Base-by-base conservation (phyloP, 30 jellyfish, hydroid and myxozoan genomes). In the Morbakka virulenta region DNA sequence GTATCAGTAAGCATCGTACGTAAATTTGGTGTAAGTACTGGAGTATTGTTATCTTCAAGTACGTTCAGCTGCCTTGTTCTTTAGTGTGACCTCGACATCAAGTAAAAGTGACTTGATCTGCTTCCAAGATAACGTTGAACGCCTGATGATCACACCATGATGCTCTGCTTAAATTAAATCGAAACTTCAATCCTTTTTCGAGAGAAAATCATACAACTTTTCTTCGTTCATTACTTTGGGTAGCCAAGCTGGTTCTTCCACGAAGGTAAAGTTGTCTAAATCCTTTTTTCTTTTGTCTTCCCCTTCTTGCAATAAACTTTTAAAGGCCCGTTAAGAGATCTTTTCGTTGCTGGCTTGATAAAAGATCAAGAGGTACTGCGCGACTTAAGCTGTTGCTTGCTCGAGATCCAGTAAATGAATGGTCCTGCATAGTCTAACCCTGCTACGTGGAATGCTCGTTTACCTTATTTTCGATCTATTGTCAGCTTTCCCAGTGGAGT, bases 141-240 rank as follows among this genome's bases (percentile, higher is more conserved):
- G n/a, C n/a, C 70, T 74, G 86, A 30, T 82, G 83, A 23, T 68
- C 82, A 82, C 86, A 53, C 85, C 82, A 74, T 20, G 82, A 68
- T 11, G 82, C 82, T 26, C 86, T 11, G 28, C 86, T 74, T 14
- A 74, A 50, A 57, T 74, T 74, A 82, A 53, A 74, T 64, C 53
- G 82, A 69, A 82, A 74, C 65, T 14, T 52, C 28, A 74, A 50
- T 41, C 34, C 83, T 57, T 53, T 17, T 52, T 51, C 21, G 83
- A 63, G 21, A 74, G 64, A 29, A 20, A 74, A 25, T 74, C 84
- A 30, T 74, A 25, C 4, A 74, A 57, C 53, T 25, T 0, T n/a
- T 74, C 86, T n/a, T 17, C 29, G 9, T 61, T 74, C 86, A 52
- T 52, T 29, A 74, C 35, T 32, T 74, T 30, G 67, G 32, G 13